Evolutionary conservation across 2,888 invertebrate species (phyloP), one percentile per base, ranked within the genome.

Genomic region (Drosophila limbata): DNA sequence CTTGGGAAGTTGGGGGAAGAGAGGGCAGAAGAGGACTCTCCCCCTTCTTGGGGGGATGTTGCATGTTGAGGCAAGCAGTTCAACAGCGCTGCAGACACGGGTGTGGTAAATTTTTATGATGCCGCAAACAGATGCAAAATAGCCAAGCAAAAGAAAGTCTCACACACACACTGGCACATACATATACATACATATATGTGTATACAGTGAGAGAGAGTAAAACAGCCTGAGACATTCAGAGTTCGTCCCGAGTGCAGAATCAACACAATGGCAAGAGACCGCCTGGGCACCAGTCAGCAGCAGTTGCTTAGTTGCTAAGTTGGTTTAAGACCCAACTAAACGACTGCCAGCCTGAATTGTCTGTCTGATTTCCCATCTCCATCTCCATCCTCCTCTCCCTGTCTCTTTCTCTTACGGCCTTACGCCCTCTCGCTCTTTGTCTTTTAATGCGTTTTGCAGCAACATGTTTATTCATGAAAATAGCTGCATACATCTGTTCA

Each of bases 91-190:
- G 67, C 83, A 83, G 83, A 83, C 84, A 79, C 86, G 82, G 82
- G 79, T 82, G 82, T 84, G 82, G 84, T 84, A 83, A 74, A 84
- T 85, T 85, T 85, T 84, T 85, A 86, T 85, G 81, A 82, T 85
- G 85, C 85, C 85, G 86, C 86, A 86, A 85, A 85, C 85, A 85
- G 85, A 85, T 84, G 86, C 84, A 85, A 86, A 84, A 84, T 86
- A 76, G 78, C 83, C 77, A 71, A 73, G 66, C 60, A 44, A 81
- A 77, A 75, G 75, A 83, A 84, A 82, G 67, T 21, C 69, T 44
- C 50, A 66, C 67, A 37, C 19, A 50, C 28, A 42, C 47, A 56
- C 10, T 39, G 2, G 40, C 19, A 65, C n/a, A 65, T 8, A 52
- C 8, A 45, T 35, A 19, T 9, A 25, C 4, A 66, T 8, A 64